These are phyloP conservation scores for Pyxicephalus adspersus DNA, from an alignment of 2,113 vertebrate species.

Conservation along the genomic window DNA sequence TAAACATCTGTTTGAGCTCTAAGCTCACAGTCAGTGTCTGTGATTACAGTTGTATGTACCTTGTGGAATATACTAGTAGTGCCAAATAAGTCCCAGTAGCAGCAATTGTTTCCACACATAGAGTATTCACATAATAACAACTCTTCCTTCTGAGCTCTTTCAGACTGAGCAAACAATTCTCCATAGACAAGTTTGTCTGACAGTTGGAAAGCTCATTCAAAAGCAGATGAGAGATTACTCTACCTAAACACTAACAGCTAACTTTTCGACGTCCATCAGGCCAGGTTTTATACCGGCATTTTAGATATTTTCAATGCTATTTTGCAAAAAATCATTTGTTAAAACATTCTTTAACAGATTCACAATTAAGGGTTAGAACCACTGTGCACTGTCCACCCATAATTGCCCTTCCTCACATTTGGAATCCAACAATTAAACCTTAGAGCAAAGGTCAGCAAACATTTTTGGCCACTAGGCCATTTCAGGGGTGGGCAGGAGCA, in stretches of 20 bases:
- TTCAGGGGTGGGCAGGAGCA: no score
- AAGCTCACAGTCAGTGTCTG: background rate
- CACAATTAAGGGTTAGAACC: background rate
- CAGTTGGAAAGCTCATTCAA: background rate
- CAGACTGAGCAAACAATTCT: background rate
- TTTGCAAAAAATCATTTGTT: background rate
- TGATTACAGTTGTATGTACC: no score
- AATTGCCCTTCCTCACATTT: no score
- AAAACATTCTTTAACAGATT: background rate
- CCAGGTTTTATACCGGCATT: no score
- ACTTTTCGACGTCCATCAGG: no score
- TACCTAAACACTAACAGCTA: no score
- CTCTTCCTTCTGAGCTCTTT: background rate
- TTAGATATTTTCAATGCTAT: no score
- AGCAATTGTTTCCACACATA: constrained; percentile 1
- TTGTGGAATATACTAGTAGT: background rate
- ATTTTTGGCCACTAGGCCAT: no score
- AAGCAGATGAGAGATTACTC: background rate
- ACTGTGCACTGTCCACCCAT: no score
- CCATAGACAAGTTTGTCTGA: background rate
- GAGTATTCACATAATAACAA: background rate
- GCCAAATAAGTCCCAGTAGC: background rate
- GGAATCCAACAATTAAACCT: no score
- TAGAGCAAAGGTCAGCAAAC: no score
- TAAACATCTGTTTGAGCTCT: constrained; percentile 4